Conservation (phyloP, 2,113 vertebrate species). For the Scomber colias region DNA sequence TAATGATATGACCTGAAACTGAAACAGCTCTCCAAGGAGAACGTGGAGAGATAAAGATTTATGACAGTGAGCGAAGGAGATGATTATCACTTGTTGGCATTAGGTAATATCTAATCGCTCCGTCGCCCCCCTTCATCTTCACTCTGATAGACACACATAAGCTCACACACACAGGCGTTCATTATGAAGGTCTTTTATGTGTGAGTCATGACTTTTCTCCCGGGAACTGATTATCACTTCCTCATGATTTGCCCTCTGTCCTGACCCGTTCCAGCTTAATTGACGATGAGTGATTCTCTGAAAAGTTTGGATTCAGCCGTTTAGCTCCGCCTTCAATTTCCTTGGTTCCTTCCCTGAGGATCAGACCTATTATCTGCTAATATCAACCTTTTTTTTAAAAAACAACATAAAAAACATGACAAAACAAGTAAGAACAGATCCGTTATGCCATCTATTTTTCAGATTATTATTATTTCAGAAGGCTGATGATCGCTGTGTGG, state of each 20-base stretch:
- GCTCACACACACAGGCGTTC: slow-evolving; percentile 22
- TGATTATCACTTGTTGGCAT: slow-evolving; percentile 60
- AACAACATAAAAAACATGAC: slow-evolving; percentile 23
- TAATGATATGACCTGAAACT: slow-evolving; percentile 62
- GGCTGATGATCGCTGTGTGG: slow-evolving; percentile 20
- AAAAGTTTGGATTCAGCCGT: slow-evolving; percentile 43
- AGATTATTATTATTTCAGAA: slow-evolving; percentile 34
- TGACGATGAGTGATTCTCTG: slow-evolving; percentile 32
- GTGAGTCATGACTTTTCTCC: slow-evolving; percentile 70
- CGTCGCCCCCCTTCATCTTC: slow-evolving; percentile 53
- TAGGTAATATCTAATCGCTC: slow-evolving; percentile 56
- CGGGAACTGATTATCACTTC: slow-evolving; percentile 60
- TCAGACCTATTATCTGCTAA: neutral
- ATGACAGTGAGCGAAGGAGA: slow-evolving; percentile 28
- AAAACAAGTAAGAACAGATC: neutral
- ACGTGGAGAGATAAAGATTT: slow-evolving; percentile 8
- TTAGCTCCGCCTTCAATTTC: slow-evolving; percentile 17
- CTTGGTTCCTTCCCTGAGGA: slow-evolving; percentile 6
- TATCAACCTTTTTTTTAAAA: slow-evolving; percentile 2
- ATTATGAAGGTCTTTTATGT: slow-evolving; percentile 57
- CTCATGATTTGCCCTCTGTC: slow-evolving; percentile 48
- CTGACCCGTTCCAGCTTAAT: slow-evolving; percentile 57
- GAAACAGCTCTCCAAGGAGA: slow-evolving; percentile 49
- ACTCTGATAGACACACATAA: slow-evolving; percentile 34
- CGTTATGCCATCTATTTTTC: slow-evolving; percentile 29